Evolutionary conservation across 2,797 vertebrate genomes (phyloP), one percentile per base, ranked within the genome.

Genomic region (Enteromius treurensis): DNA sequence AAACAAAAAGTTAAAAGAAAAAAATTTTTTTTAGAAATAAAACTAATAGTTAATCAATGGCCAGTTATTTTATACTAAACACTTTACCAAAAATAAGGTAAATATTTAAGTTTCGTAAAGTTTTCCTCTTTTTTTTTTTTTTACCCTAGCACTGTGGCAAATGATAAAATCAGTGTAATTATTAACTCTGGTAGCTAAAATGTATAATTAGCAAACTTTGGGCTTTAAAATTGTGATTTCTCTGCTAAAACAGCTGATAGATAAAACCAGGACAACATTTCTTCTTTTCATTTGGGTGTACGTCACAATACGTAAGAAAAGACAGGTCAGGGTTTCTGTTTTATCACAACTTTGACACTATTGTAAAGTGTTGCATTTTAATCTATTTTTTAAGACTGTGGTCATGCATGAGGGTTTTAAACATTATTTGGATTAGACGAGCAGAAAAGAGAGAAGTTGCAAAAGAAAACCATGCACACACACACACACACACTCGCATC

Each of bases 371-470:
- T 62, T 62, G 26, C 23, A 29, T 29, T 29, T 15, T 6, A 5
- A 62, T 29, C 5, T 1, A 1, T 29, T 29, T 62, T n/a, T 62
- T 29, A 15, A 7, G 23, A 62, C 60, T 0, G 60, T 15, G 60
- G 60, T 55, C 49, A 9, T 8, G 32, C 49, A 75, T 8, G 71
- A 34, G 32, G 2, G 51, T 34, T 62, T 62, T 42, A 47, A 80
- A 62, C 19, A 11, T 19, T 17, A 37, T 49, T 47, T 37, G 17
- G 4, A 80, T 69, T 23, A 71, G 15, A 78, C 49, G 5, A 70
- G 65, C 40, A 83, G n/a, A 77, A 55, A 42, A 17, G 14, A 83
- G 62, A 81, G 58, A 75, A 76, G 65, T 69, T 70, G 84, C 51
- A 47, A 42, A 71, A 85, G 42, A 65, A 77, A 75, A 80, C 49